phyloP scores from a whole-genome alignment of 2,888 invertebrate genomes.

The Morinoia aosen region DNA sequence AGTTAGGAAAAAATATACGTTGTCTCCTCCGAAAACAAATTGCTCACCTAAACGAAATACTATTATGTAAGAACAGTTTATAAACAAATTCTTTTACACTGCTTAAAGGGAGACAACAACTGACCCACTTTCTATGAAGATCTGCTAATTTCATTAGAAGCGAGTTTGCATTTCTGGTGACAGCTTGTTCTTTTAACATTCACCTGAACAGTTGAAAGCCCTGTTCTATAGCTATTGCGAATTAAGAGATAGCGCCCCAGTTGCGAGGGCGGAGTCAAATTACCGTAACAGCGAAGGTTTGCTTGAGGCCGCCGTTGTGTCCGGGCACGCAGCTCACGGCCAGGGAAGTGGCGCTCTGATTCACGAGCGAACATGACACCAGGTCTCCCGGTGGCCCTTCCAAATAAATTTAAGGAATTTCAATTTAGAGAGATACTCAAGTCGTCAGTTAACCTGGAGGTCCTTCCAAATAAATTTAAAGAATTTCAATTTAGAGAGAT shows the following conservation, averaged over 20 bases:
- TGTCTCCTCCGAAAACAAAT: neutral
- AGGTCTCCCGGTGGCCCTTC: constrained; percentile 61
- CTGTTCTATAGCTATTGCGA: neutral
- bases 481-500: too few species aligned
- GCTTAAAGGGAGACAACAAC: too few species aligned
- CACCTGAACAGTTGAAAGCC: neutral
- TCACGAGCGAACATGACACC: constrained; percentile 60
- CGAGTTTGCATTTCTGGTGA: too few species aligned
- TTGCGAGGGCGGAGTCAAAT: neutral
- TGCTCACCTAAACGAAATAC: neutral
- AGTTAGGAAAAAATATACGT: neutral
- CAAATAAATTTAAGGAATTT: neutral
- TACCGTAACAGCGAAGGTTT: constrained; percentile 59
- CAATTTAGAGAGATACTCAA: neutral
- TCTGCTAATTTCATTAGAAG: too few species aligned
- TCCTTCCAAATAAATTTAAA: too few species aligned
- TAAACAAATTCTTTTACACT: neutral
- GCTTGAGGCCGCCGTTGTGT: constrained; percentile 61
- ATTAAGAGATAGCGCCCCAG: neutral
- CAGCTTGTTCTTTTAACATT: neutral
- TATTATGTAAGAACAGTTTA: neutral
- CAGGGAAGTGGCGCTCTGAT: constrained; percentile 62
- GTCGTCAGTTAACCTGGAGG: neutral
- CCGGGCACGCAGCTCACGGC: constrained; percentile 61
- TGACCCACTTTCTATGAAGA: too few species aligned